Conservation (phyloP, 2,113 vertebrate species). For the Gasterosteus aculeatus region DNA sequence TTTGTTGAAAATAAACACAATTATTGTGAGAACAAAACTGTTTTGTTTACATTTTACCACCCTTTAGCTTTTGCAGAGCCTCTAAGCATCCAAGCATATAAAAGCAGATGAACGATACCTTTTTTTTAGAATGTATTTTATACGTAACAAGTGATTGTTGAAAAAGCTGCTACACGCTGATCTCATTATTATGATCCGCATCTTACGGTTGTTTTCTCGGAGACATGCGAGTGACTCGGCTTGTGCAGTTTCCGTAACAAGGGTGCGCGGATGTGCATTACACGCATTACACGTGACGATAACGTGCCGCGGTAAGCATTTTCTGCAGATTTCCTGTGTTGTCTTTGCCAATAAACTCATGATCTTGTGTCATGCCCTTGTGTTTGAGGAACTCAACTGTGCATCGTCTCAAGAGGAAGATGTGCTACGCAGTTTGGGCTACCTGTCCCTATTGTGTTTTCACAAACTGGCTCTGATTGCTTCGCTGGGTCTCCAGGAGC, state of each 20-base stretch:
- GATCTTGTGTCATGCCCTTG: conserved; percentile 50
- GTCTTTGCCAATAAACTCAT: conserved; percentile 34
- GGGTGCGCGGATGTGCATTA: conserved; percentile 27
- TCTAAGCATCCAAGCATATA: not conserved
- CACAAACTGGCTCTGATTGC: conserved; percentile 32
- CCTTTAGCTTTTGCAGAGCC: not conserved
- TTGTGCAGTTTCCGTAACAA: not conserved
- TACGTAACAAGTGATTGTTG: not conserved
- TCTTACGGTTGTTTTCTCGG: not conserved
- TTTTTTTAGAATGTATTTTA: not conserved
- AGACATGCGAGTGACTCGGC: not conserved
- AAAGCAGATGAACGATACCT: not conserved
- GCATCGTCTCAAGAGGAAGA: conserved; percentile 3
- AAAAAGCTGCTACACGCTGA: not conserved
- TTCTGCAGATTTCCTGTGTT: conserved; percentile 37
- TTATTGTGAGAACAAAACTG: no score
- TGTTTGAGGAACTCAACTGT: conserved; percentile 52
- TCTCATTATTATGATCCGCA: not conserved
- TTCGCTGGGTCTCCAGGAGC: conserved; percentile 23
- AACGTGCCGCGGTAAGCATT: conserved; percentile 40
- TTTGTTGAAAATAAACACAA: no score
- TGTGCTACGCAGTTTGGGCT: conserved; percentile 15
- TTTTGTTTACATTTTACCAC: not conserved
- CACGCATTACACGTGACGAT: not conserved
- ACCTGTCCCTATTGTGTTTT: conserved; percentile 42